phyloP scores from a whole-genome alignment of 2,888 invertebrate species.

The Neria commutata region DNA sequence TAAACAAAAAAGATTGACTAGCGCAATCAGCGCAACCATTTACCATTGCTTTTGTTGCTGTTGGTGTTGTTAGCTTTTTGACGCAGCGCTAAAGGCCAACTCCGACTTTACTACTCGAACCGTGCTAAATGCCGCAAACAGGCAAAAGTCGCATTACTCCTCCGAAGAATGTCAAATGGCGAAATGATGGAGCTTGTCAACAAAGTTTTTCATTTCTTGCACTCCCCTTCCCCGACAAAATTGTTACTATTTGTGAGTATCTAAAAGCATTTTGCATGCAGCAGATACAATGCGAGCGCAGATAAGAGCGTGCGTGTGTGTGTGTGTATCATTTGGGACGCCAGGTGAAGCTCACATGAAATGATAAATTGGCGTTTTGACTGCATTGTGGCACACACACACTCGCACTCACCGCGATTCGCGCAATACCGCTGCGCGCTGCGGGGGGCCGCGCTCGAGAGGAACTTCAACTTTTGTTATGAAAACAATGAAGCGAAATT shows the following conservation, averaged over 20 bases:
- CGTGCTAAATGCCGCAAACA: neutral
- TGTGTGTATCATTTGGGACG: constrained; percentile 10
- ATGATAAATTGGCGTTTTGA: constrained; percentile 56
- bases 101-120: neutral
- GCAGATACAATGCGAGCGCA: constrained; percentile 24
- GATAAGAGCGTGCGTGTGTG: neutral
- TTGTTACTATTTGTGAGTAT: constrained; percentile 48
- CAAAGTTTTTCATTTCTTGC: constrained; percentile 29
- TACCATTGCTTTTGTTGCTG: no score
- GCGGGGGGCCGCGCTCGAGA: neutral
- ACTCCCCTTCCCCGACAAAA: neutral
- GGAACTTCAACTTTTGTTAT: no score
- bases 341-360: constrained; percentile 39
- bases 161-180: neutral
- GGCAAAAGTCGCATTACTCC: neutral
- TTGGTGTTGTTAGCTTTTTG: no score
- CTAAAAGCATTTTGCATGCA: constrained; percentile 45
- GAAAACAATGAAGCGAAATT: no score
- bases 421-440: neutral
- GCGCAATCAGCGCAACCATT: no score
- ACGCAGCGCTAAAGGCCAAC: no score
- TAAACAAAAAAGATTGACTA: no score
- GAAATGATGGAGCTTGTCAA: constrained; percentile 1
- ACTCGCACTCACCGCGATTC: neutral
- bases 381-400: constrained; percentile 33